These are phyloP conservation scores for Trichosurus vulpecula DNA, from an alignment of 2,797 vertebrate species.

Conservation along the genomic window DNA sequence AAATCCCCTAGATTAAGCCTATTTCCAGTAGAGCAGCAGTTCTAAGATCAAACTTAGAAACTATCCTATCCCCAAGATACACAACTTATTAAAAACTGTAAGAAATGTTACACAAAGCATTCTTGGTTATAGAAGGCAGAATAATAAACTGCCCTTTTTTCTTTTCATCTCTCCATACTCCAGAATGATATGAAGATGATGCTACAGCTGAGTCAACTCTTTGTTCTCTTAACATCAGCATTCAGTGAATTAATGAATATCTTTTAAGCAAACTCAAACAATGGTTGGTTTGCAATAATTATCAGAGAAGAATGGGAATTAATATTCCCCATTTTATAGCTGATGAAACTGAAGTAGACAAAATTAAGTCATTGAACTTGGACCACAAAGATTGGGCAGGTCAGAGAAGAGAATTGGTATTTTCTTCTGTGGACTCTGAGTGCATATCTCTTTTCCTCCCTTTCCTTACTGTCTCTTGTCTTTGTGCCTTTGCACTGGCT, in stretches of 20 bases:
- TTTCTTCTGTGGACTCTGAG: constrained; percentile 3
- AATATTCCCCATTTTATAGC: not conserved
- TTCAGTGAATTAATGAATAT: constrained; percentile 15
- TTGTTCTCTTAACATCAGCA: constrained; percentile 39
- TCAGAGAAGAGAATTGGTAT: not conserved
- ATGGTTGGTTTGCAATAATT: constrained; percentile 6
- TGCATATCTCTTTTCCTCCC: constrained; percentile 16
- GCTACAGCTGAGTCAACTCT: not conserved
- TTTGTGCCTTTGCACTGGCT: not conserved
- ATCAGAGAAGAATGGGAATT: not conserved
- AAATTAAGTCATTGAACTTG: not conserved
- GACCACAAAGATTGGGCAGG: not conserved
- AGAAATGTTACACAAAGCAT: constrained; percentile 14
- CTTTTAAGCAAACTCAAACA: constrained; percentile 22
- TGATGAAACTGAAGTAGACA: constrained; percentile 6
- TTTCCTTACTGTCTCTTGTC: not conserved
- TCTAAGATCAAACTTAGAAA: constrained; percentile 60
- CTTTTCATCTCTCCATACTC: not conserved
- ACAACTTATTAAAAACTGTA: constrained; percentile 31
- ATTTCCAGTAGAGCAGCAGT: constrained; percentile 58
- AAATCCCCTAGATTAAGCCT: constrained; percentile 42
- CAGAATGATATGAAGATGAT: not conserved
- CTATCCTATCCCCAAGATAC: constrained; percentile 21
- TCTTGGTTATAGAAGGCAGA: constrained; percentile 14
- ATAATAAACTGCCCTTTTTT: not conserved